Conservation (phyloP, 2,797 vertebrate genomes). For the Euthynnus affinis region DNA sequence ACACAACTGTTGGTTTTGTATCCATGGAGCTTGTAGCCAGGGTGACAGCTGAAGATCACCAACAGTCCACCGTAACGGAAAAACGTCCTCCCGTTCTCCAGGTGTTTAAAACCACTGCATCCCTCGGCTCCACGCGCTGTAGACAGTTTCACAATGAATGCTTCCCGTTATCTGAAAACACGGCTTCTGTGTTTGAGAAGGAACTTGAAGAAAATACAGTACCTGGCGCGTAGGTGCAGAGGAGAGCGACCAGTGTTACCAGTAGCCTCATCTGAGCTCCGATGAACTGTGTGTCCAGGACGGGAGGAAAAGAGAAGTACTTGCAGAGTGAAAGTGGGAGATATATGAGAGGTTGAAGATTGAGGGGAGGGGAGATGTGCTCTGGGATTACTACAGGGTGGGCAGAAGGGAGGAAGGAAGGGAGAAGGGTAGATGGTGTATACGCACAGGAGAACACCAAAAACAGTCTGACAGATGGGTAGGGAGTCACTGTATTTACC, state of each 20-base stretch:
- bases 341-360: conserved; percentile 15
- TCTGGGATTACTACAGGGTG: conserved; percentile 11
- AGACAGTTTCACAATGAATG: conserved; percentile 26
- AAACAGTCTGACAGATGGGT: conserved; percentile 41
- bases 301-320: not conserved
- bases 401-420: conserved; percentile 17
- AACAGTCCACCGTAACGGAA: conserved; percentile 83
- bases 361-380: conserved; percentile 23
- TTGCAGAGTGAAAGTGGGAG: conserved; percentile 37
- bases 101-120: conserved; percentile 73
- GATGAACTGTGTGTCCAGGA: conserved; percentile 23
- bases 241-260: conserved; percentile 44
- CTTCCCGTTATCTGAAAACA: not conserved
- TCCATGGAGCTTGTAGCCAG: conserved; percentile 82
- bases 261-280: conserved; percentile 46
- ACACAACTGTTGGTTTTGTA: conserved; percentile 83
- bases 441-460: not conserved
- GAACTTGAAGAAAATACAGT: not conserved
- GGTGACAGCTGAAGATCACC: conserved; percentile 80
- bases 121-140: conserved; percentile 54
- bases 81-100: conserved; percentile 83
- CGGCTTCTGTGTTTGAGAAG: not conserved
- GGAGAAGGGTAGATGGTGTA: not conserved
- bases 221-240: conserved; percentile 67
- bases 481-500: not conserved